These are phyloP conservation scores for Carpatolechia fugitivella DNA, from an alignment of 2,888 invertebrate genomes.

Conservation along the genomic window DNA sequence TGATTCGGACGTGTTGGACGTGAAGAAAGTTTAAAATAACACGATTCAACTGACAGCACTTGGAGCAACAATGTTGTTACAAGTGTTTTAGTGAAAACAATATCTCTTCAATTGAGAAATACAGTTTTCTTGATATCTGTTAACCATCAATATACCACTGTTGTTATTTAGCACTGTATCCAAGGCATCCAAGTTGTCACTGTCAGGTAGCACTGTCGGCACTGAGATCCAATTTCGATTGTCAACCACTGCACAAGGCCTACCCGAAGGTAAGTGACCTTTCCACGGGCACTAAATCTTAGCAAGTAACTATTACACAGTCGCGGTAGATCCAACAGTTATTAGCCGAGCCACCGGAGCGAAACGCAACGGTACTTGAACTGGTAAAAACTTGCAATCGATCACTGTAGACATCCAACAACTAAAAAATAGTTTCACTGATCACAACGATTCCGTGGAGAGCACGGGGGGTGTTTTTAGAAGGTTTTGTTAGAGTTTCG, in stretches of 20 bases:
- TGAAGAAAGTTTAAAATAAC: slow-evolving; percentile 5
- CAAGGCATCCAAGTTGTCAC: background rate
- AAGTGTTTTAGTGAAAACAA: background rate
- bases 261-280: slow-evolving; percentile 73
- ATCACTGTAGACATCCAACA: slow-evolving; percentile 16
- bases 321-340: slow-evolving; percentile 65
- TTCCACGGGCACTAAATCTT: slow-evolving; percentile 68
- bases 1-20: background rate
- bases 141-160: slow-evolving; percentile 2
- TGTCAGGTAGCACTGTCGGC: background rate
- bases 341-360: slow-evolving; percentile 72
- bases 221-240: slow-evolving; percentile 7
- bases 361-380: slow-evolving; percentile 65
- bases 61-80: background rate
- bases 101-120: background rate
- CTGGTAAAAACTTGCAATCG: background rate
- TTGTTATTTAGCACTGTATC: background rate
- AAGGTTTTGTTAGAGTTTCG: slow-evolving; percentile 20
- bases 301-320: slow-evolving; percentile 64
- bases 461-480: slow-evolving; percentile 39
- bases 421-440: background rate
- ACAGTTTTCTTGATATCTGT: background rate
- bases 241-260: slow-evolving; percentile 23
- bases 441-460: slow-evolving; percentile 30
- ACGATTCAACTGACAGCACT: background rate